Conservation (phyloP, 2,888 invertebrate genomes). For the Diadromus collaris region DNA sequence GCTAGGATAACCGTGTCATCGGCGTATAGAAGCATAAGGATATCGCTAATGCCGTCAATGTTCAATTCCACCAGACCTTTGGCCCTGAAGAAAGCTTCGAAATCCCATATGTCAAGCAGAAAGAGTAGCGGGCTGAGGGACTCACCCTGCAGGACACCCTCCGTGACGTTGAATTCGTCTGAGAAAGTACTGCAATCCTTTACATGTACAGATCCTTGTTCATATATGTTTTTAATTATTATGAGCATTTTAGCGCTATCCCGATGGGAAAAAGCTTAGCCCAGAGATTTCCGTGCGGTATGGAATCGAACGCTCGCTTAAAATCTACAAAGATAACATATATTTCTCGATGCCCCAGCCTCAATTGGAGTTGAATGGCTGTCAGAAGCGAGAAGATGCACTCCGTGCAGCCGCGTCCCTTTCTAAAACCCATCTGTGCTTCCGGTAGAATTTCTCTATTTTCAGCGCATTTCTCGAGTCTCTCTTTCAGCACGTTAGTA, state of each 20-base stretch:
- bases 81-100: no score
- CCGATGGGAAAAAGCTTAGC: conserved; percentile 40
- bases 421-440: conserved; percentile 58
- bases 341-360: conserved; percentile 11
- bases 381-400: conserved; percentile 57
- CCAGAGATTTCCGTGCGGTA: conserved; percentile 42
- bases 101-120: no score
- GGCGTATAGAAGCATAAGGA: no score
- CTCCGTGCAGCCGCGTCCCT: conserved; percentile 54
- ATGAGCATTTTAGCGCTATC: conserved; percentile 48
- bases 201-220: no score
- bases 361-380: conserved; percentile 46
- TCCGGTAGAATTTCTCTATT: conserved; percentile 46
- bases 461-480: conserved; percentile 53
- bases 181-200: no score
- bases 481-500: conserved; percentile 50
- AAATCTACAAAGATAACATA: conserved; percentile 57
- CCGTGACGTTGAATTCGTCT: no score
- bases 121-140: no score
- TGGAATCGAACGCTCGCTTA: conserved; percentile 41
- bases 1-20: no score
- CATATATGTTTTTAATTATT: conserved; percentile 12
- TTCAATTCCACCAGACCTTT: no score
- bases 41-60: no score
- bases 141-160: no score